These are phyloP conservation scores for Lonchura striata DNA, from an alignment of 2,113 vertebrate genomes.

Conservation along the genomic window DNA sequence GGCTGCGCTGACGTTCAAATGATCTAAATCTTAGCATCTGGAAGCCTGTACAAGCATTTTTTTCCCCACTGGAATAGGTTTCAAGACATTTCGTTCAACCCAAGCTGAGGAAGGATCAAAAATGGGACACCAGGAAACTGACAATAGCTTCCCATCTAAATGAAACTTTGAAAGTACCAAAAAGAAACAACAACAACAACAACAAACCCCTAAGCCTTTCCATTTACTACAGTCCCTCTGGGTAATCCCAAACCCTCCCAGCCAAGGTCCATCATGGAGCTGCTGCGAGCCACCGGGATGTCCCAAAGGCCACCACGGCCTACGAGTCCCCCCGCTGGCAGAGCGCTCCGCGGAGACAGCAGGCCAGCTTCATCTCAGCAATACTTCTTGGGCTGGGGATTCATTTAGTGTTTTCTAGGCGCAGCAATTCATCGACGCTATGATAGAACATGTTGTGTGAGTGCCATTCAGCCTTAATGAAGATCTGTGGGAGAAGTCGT, in stretches of 20 bases:
- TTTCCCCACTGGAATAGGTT: neutral
- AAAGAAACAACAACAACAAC: neutral
- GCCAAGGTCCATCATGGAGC: neutral
- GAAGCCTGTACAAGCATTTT: neutral
- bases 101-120: neutral
- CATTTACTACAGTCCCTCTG: neutral
- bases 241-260: neutral
- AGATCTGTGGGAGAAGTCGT: neutral
- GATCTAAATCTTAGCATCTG: constrained; percentile 57
- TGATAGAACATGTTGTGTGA: neutral
- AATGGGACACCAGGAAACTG: neutral
- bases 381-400: neutral
- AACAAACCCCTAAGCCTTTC: neutral
- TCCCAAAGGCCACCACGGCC: neutral
- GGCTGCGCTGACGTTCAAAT: constrained; percentile 66
- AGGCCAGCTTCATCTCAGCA: neutral
- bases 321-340: neutral
- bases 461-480: neutral
- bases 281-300: neutral
- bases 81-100: constrained; percentile 20
- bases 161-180: neutral
- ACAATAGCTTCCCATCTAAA: neutral
- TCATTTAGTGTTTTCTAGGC: neutral
- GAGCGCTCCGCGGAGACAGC: neutral
- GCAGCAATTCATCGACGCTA: neutral